Conservation (phyloP, 2,113 vertebrate species). For the Ochotona princeps region DNA sequence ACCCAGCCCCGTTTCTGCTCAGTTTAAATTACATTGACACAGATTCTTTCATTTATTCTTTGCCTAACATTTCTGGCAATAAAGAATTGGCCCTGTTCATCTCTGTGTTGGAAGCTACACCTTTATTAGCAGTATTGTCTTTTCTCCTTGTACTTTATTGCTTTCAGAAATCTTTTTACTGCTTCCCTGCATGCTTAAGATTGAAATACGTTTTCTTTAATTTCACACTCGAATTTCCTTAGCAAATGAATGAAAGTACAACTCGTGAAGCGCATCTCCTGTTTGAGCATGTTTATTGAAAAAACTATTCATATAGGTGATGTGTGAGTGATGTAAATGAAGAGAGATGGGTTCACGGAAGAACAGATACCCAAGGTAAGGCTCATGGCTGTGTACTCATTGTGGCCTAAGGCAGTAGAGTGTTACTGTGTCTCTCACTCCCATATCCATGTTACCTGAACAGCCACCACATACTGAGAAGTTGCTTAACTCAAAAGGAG, state of each 20-base stretch:
- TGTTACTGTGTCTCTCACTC: accelerated
- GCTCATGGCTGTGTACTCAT: not conserved
- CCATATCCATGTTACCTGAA: not conserved
- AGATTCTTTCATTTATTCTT: conserved; percentile 14
- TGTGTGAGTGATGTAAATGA: not conserved
- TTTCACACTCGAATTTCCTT: not conserved
- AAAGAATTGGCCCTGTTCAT: not conserved
- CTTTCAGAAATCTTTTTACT: not conserved
- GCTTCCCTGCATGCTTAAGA: not conserved
- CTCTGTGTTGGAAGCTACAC: not conserved
- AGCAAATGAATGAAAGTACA: conserved; percentile 12
- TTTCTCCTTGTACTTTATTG: not conserved
- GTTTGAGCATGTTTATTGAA: conserved; percentile 25
- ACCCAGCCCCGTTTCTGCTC: not conserved
- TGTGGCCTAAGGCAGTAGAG: not conserved
- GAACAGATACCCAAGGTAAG: not conserved
- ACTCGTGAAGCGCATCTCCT: conserved; percentile 11
- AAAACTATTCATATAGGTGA: not conserved
- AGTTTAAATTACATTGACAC: not conserved
- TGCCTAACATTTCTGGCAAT: conserved; percentile 20
- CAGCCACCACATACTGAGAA: not conserved
- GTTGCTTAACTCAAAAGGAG: not conserved
- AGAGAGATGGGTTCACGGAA: not conserved
- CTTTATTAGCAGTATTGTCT: not conserved
- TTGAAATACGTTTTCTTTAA: not conserved